Conservation (phyloP, 1,140 invertebrate species). For the Drosophila virilis region DNA sequence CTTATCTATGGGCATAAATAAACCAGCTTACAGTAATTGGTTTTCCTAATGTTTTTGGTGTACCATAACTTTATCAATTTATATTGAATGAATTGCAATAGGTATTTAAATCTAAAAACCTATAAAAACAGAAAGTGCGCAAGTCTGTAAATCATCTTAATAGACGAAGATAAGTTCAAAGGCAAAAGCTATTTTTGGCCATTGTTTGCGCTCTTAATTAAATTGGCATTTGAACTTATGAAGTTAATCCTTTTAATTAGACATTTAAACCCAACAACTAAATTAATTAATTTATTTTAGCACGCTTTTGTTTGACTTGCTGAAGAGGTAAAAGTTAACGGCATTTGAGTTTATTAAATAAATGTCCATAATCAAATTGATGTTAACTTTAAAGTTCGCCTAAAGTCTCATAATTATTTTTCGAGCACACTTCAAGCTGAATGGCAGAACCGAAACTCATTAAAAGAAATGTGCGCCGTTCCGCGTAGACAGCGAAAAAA, state of each 20-base stretch:
- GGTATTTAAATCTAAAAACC: no score
- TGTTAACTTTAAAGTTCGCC: conserved; percentile 17
- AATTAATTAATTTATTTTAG: background rate
- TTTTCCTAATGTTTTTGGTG: no score
- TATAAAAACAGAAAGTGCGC: no score
- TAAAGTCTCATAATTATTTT: conserved; percentile 71
- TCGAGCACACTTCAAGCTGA: conserved; percentile 62
- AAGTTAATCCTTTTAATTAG: no score
- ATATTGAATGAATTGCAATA: no score
- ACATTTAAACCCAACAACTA: background rate
- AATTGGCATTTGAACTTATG: background rate
- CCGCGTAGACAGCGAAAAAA: conserved; percentile 14
- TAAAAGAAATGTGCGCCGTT: conserved; percentile 58
- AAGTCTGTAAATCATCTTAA: no score
- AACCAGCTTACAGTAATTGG: no score
- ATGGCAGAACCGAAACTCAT: conserved; percentile 63
- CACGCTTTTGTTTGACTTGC: background rate
- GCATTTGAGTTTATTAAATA: conserved; percentile 62
- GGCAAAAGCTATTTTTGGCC: no score
- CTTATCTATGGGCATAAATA: no score
- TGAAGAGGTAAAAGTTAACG: conserved; percentile 5
- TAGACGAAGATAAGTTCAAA: no score
- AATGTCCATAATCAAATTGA: conserved; percentile 38
- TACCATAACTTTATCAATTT: no score
- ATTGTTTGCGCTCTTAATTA: background rate